Base-by-base conservation (phyloP, 2,113 vertebrate genomes). In the Phalacrocorax carbo region DNA sequence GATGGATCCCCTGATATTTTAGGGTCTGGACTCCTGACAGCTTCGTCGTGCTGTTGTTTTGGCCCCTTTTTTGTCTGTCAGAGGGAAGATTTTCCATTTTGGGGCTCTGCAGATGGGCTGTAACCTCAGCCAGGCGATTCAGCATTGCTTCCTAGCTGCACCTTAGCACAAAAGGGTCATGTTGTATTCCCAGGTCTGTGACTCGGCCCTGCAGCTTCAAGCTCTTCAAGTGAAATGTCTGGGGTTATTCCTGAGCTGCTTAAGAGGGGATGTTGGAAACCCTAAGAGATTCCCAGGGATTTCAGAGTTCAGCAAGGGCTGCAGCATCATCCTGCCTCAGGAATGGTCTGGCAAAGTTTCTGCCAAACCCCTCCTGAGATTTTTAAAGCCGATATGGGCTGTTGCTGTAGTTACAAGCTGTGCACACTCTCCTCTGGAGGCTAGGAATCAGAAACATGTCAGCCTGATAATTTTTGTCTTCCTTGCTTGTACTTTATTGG, bases 151-250 rank as follows among this genome's bases (percentile, higher is more conserved):
- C 29, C 1, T 16, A 8, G 23, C 71, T 10, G 25, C 5, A 2
- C 23, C 48, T 16, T 7, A 2, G 32, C 32, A 9, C 2, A 0
- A 20, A 40, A 19, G 29, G 40, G 5, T 19, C 7, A 1, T 5
- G 20, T 38, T 1, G 1, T 32, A 36, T 51, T 23, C 51, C 14
- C 30, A 3, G 19, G 29, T 48, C 72, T 30, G 23, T 7, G 70
- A 9, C 69, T 44, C 25, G 51, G 51, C 36, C 18, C 22, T 1
- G 38, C 6, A 13, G 16, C 46, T 49, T 57, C 55, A 20, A 1
- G 44, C 52, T 60, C 60, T 54, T 54, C 52, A 5, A 1, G 29
- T 13, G 23, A 23, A 51, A 3, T 1, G 2, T 13, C 51, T 11
- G 23, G 30, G 27, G 11, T 42, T 68, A 22, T 61, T 89, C 38